Conservation (phyloP, 2,113 vertebrate species). For the human region DNA sequence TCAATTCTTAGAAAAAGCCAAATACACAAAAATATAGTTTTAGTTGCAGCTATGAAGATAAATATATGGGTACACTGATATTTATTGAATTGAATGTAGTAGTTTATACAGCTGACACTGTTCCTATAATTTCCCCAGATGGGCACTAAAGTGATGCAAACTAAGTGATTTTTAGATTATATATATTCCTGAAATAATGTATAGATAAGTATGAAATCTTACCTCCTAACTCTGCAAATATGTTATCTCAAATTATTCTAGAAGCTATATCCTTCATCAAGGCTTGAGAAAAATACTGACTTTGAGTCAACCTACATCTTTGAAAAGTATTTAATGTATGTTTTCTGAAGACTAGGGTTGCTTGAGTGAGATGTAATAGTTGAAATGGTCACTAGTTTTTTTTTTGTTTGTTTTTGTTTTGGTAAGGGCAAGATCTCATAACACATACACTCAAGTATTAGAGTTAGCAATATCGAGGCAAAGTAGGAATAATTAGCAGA, state of each 20-base stretch:
- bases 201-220: background rate
- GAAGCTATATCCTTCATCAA: background rate
- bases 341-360: background rate
- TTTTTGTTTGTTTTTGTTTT: background rate
- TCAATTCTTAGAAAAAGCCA: background rate
- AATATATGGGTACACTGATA: background rate
- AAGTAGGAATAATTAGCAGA: background rate
- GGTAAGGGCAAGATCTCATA: background rate
- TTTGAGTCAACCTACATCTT: background rate
- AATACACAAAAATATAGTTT: background rate
- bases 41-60: background rate
- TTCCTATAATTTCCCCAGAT: background rate
- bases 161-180: background rate
- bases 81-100: background rate
- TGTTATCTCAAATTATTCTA: background rate
- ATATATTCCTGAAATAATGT: background rate
- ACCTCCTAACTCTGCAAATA: background rate
- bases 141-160: background rate
- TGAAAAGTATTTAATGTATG: background rate
- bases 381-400: background rate
- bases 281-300: background rate
- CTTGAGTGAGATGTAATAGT: background rate
- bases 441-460: background rate
- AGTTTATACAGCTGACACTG: background rate
- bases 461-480: background rate